phyloP scores from a whole-genome alignment of 2,888 invertebrate genomes.

The Emmelina monodactyla region DNA sequence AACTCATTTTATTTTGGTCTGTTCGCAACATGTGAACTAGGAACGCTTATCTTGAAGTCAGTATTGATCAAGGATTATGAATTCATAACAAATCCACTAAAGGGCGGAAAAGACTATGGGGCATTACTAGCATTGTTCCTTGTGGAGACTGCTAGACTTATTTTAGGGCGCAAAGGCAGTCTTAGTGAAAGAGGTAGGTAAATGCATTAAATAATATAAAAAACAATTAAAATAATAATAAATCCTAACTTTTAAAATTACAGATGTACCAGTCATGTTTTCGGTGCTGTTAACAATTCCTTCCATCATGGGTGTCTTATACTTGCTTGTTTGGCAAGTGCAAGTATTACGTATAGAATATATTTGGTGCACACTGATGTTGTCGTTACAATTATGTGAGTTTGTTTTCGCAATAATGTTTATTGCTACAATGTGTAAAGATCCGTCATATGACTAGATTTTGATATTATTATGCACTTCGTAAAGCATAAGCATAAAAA shows the following conservation, averaged over 20 bases:
- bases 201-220: neutral
- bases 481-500: too few relatives aligned
- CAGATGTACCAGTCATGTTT: conserved; percentile 81
- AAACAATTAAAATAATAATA: neutral
- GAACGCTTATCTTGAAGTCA: conserved; percentile 80
- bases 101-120: conserved; percentile 79
- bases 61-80: conserved; percentile 75
- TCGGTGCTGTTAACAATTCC: conserved; percentile 87
- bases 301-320: conserved; percentile 83
- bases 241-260: conserved; percentile 21
- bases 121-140: conserved; percentile 78
- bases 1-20: conserved; percentile 90
- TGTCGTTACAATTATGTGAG: conserved; percentile 81
- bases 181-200: conserved; percentile 74
- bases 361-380: conserved; percentile 87
- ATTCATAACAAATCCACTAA: too few relatives aligned
- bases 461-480: too few relatives aligned
- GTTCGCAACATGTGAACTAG: conserved; percentile 82
- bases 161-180: conserved; percentile 87
- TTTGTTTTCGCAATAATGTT: conserved; percentile 84
- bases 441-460: conserved; percentile 64
- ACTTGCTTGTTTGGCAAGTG: conserved; percentile 86
- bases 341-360: conserved; percentile 87
- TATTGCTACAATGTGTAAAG: conserved; percentile 68
- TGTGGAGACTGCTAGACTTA: conserved; percentile 82